Percentiles rank a stretch among this genome's conserved stretches.
Evolutionary conservation across 1,140 invertebrate genomes (phyloP).

Genomic region (Papilio glaucus): DNA sequence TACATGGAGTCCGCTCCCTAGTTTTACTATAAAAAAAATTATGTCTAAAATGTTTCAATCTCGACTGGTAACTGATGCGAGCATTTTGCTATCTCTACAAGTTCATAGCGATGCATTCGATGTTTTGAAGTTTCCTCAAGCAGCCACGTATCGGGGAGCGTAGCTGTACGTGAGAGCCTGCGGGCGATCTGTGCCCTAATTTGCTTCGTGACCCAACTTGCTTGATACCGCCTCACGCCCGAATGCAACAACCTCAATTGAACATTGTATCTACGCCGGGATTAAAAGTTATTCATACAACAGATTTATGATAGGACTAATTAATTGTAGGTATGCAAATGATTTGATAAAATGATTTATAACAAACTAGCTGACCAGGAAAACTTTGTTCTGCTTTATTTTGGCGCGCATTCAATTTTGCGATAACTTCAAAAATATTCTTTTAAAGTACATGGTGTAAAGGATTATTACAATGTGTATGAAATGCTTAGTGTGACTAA

Average conservation of each 20-base stretch:
- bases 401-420: too few species aligned
- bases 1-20: too few species aligned
- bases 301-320: background rate
- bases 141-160: background rate
- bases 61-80: background rate
- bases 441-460: too few species aligned
- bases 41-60: too few species aligned
- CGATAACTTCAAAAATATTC: too few species aligned
- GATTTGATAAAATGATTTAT: background rate
- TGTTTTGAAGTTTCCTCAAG: background rate
- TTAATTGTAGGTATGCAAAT: background rate
- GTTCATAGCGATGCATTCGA: background rate
- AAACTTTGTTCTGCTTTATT: too few species aligned
- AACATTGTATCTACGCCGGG: background rate
- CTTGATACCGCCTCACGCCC: background rate
- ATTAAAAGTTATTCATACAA: background rate
- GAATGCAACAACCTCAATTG: slow-evolving; percentile 1
- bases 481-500: too few species aligned
- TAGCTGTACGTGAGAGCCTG: background rate
- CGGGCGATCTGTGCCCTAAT: slow-evolving; percentile 4
- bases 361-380: too few species aligned
- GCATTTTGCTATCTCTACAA: background rate
- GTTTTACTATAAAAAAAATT: too few species aligned
- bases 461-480: too few species aligned
- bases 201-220: slow-evolving; percentile 1